Base-by-base conservation (phyloP, 2,888 invertebrate genomes). In the Orthosia gracilis region DNA sequence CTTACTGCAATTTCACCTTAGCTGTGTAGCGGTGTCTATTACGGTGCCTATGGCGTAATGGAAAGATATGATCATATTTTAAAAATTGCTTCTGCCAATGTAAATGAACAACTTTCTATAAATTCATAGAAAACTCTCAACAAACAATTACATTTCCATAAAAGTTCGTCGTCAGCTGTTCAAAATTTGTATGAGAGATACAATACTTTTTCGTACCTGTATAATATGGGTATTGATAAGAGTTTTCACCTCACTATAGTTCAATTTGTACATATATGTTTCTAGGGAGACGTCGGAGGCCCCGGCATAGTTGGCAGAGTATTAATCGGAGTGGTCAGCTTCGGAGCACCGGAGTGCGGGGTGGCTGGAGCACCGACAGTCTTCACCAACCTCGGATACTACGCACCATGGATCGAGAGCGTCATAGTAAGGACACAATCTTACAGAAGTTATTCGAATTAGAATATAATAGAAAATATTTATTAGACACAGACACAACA, bases 211-310 rank as follows among this genome's bases (percentile, higher is more conserved):
- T 40, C 40, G 7, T 40, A 40, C 40, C 40, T 40, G 40, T 40
- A 40, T 40, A 40, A 40, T 31, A 40, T 40, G 40, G 40, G 7
- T 40, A 40, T 40, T 40, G 40, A 12, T 47, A 45, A 61, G 18
- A 23, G 9, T 31, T 65, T 13, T 40, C 15, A 15, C 18, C 13
- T 9, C 17, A 5, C 18, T 63, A 7, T 47, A 23, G 17, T 78
- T 63, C 2, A 40, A 40, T n/a, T 40, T 17, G 11, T 26, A 47
- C 4, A 15, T 47, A 3, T 71, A 12, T 61, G 15, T 11, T 57
- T 73, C 17, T 72, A 92, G 92, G 87, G 87, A 62, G 92, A 92
- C 59, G 76, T 87, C 1, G 92, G 92, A 5, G 89, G 89, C 0
- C 91, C 86, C 31, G 86, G 73, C 0, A 49, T 86, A 4, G 69